Percentiles rank a stretch among this genome's conserved stretches.
Conservation (phyloP, 2,113 vertebrate species). For the Smithornis capensis region DNA sequence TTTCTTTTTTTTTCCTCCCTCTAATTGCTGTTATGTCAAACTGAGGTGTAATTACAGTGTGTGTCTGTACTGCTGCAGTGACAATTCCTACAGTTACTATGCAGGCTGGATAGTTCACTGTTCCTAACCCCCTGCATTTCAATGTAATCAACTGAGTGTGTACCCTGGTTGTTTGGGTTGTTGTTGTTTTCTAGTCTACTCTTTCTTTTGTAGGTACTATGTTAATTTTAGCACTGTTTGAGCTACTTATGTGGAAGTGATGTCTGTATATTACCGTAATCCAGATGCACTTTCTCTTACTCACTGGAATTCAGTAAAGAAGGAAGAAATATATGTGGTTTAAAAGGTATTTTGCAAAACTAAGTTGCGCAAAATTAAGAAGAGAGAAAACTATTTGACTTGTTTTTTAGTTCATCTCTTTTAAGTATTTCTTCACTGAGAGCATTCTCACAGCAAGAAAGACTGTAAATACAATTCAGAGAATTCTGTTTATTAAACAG, state of each 20-base stretch:
- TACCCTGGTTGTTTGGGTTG: background rate
- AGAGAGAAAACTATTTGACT: background rate
- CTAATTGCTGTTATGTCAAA: background rate
- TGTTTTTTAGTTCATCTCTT: background rate
- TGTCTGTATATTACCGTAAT: background rate
- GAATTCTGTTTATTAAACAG: background rate
- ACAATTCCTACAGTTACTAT: background rate
- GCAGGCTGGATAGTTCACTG: background rate
- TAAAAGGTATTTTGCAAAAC: background rate
- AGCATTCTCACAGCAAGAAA: background rate
- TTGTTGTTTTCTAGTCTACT: background rate
- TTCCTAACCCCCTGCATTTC: background rate
- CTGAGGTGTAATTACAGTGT: background rate
- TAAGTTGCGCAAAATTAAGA: background rate
- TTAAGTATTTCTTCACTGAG: background rate
- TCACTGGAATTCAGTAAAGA: background rate
- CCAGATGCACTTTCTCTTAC: background rate
- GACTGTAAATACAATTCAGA: background rate
- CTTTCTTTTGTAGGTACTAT: background rate
- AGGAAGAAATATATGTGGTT: background rate
- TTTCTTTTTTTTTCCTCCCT: rapidly evolving
- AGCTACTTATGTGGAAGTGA: background rate
- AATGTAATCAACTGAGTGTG: background rate
- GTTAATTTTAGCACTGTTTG: background rate
- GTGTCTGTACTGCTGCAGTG: background rate